A percentile compares a stretch with the other conserved stretches of the same genome.
Conservation (phyloP, 2,888 invertebrate species). For the Hyalella azteca region DNA sequence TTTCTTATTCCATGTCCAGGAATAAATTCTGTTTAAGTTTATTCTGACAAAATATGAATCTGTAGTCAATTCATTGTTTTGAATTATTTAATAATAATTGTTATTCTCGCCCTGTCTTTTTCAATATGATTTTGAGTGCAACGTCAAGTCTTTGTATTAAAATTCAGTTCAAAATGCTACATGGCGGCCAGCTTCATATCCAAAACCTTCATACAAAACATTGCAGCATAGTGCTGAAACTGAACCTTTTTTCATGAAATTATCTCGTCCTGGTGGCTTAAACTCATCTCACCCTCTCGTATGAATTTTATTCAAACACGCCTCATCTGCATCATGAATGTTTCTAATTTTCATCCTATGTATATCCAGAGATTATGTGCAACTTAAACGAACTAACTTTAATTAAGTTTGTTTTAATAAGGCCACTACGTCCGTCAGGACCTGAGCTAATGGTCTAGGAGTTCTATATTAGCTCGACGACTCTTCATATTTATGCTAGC, state of each 20-base stretch:
- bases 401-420: slow-evolving; percentile 28
- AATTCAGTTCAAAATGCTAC: too few species aligned
- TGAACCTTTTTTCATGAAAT: background rate
- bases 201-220: background rate
- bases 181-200: background rate
- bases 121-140: too few species aligned
- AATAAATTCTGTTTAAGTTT: too few species aligned
- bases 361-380: slow-evolving; percentile 3
- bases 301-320: background rate
- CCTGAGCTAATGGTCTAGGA: background rate
- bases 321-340: background rate
- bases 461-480: slow-evolving; percentile 2
- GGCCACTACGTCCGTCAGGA: background rate
- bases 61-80: too few species aligned
- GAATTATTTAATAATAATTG: too few species aligned
- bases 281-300: background rate
- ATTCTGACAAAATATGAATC: too few species aligned
- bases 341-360: background rate
- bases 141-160: too few species aligned
- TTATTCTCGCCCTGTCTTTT: too few species aligned
- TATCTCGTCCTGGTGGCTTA: background rate
- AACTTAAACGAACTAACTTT: slow-evolving; percentile 18
- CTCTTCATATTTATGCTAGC: slow-evolving; percentile 8
- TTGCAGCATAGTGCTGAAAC: background rate
- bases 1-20: too few species aligned